A percentile compares a stretch with the other conserved stretches of the same genome.
These are phyloP conservation scores for Bicyclus anynana DNA, from an alignment of 1,140 invertebrate species.

Conservation along the genomic window DNA sequence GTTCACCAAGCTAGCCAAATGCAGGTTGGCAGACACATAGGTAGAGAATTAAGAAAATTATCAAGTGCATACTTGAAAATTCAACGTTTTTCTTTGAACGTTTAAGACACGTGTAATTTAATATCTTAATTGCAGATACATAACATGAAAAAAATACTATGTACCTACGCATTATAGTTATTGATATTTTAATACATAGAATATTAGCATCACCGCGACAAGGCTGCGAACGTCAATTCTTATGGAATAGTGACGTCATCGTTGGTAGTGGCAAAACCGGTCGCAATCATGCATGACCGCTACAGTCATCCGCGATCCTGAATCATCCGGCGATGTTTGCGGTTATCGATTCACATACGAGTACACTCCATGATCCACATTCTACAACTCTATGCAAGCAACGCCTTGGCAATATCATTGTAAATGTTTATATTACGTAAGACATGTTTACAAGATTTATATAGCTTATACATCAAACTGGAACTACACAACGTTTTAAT, in stretches of 20 bases:
- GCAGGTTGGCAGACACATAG: no score
- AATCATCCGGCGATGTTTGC: conserved; percentile 37
- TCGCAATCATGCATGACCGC: conserved; percentile 57
- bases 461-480: no score
- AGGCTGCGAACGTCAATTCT: conserved; percentile 7
- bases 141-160: no score
- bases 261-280: conserved; percentile 52
- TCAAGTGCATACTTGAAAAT: no score
- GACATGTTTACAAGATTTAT: no score
- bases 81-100: no score
- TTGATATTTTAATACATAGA: background rate
- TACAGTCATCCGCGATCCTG: conserved; percentile 53
- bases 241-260: conserved; percentile 46
- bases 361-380: background rate
- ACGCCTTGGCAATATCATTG: background rate
- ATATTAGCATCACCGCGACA: conserved; percentile 3
- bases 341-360: conserved; percentile 12
- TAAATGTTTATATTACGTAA: no score
- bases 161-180: background rate
- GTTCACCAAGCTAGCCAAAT: no score
- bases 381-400: background rate
- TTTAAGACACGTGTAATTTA: no score
- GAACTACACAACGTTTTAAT: no score
- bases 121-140: no score
- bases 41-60: no score